Evolutionary conservation across 2,888 invertebrate species (phyloP), one percentile per base, ranked within the genome.

Genomic region (Acleris literana): DNA sequence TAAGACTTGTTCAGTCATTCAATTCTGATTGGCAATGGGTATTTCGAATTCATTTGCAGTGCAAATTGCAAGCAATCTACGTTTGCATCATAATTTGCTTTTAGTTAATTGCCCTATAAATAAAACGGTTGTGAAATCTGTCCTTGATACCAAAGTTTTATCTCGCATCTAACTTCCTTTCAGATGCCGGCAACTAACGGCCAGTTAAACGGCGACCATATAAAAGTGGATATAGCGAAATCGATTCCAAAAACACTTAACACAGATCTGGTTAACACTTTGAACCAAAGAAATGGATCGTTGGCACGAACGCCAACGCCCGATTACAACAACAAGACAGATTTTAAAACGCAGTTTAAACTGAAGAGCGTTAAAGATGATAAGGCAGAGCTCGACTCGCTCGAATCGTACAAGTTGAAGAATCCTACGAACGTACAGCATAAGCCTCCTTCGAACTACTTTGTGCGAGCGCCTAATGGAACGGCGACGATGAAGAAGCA

Each of bases 391-490:
- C 93, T 96, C 92, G 95, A 96, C 77, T 96, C 96, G 22, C 87
- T 96, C 73, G 96, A 96, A 82, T 96, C 96, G 5, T 96, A 95
- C 84, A 95, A 95, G 78, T 82, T 96, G 72, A 95, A 95, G 71
- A 94, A 95, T 78, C 94, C 95, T 25, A 88, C 93, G 5, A 93
- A 93, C 66, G 87, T 93, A 25, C 92, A 90, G 65, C 95, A 95
- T 51, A 95, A 94, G 76, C 96, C 96, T 9, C 96, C 96, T 17
- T 92, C 94, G 29, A 94, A 94, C 59, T 96, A 96, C 80, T 96
- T 96, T 80, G 92, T 93, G 70, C 93, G 87, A 81, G 93, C 87
- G 61, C 94, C 88, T 57, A 94, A 83, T 70, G 94, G 93, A 1
- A 92, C 93, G 22, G 91, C 93, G 1, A 94, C 93, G 18, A 92